These are phyloP conservation scores for Alfaro cultratus DNA, from an alignment of 2,797 vertebrate species.

Conservation along the genomic window DNA sequence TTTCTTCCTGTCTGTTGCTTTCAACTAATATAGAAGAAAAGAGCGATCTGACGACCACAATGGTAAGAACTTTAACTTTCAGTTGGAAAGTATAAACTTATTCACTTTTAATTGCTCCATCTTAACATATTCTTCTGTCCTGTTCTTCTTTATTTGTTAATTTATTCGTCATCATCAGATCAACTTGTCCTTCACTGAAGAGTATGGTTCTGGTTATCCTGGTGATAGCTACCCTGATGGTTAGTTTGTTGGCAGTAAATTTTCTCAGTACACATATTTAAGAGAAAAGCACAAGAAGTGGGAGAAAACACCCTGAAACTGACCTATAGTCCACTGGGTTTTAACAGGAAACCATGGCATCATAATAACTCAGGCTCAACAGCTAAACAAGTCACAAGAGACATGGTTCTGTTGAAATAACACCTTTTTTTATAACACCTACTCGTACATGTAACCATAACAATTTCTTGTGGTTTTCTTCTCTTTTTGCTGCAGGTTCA, in stretches of 20 bases:
- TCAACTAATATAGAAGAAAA: conserved; percentile 19
- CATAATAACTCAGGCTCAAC: conserved; percentile 52
- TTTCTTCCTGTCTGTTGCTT: conserved; percentile 19
- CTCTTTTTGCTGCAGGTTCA: conserved; percentile 16
- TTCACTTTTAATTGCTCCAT: not conserved
- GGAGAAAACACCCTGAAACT: conserved; percentile 19
- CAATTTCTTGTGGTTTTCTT: not conserved
- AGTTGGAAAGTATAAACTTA: not conserved
- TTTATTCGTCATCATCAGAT: conserved; percentile 22
- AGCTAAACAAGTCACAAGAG: conserved; percentile 60
- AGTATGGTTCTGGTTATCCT: conserved; percentile 28
- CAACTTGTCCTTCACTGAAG: fast-evolving
- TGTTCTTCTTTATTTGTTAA: not conserved
- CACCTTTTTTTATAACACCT: conserved; percentile 13
- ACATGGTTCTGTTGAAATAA: conserved; percentile 49
- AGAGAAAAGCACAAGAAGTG: not conserved
- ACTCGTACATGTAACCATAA: not conserved
- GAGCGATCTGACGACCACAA: conserved; percentile 2
- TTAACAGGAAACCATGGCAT: conserved; percentile 67
- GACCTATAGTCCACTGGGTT: conserved; percentile 44
- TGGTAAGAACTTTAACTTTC: conserved; percentile 36
- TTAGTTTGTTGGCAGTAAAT: conserved; percentile 23
- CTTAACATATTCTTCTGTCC: not conserved
- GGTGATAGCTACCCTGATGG: not conserved
- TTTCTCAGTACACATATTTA: conserved; percentile 7